Base-by-base conservation (phyloP, 1,140 invertebrate genomes). In the Aphidius gifuensis region DNA sequence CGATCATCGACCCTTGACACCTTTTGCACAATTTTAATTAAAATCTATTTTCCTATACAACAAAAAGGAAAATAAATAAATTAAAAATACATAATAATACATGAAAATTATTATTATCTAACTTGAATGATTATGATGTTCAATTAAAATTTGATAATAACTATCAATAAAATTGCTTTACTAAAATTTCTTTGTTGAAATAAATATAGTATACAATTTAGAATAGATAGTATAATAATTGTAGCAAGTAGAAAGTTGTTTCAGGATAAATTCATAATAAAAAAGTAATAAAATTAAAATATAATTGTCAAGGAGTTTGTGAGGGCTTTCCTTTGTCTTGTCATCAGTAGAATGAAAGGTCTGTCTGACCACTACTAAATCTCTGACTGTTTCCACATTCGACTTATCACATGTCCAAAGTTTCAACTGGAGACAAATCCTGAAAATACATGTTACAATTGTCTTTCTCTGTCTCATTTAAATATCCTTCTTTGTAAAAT, bases 11-110 rank as follows among this genome's bases (percentile, higher is more conserved):
- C 67, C 66, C 65, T 60, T 47, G 59, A 60, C 66, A 61, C 66
- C 66, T 73, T 72, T 69, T 43, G 70, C 74, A 74, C 70, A 74
- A 76, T 72, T 76, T 76, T 76, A 76, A 76, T 76, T 76, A 75
- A 74, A 76, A 72, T 9, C 60, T 43, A 55, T 56, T 55, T 55
- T 40, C 51, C 43, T 44, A 7, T 44, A 44, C 66, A 59, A 64
- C 65, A 62, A 72, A 62, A 64, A 58, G 39, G 38, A 23, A 50
- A 3, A 32, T 3, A 32, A 32, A 32, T 32, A 32, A 32, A 32
- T 32, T 3, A 32, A 32, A 32, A 3, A 32, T 32, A 32, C 4
- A 32, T 32, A 32, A 32, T 32, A 32, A 32, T 32, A 32, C 23
- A 32, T 32, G 23, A 32, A 32, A 32, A 32, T 32, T 32, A 32